Base-by-base conservation (phyloP, 1,140 invertebrate species). In the Hermatobates lingyangjiaoensis region DNA sequence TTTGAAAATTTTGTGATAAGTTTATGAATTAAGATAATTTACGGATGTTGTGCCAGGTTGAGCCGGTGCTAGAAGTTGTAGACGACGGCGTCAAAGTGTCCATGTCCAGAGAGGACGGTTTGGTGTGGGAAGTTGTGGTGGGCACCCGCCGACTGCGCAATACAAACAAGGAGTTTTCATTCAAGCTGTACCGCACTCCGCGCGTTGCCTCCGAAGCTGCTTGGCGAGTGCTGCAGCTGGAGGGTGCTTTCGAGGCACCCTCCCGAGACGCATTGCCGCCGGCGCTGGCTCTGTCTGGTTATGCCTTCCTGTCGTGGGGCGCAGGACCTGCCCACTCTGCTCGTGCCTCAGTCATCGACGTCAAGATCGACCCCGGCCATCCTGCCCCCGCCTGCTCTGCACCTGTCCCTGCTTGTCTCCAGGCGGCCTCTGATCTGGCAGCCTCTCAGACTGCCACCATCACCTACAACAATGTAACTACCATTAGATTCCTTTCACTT, bases 251-350 rank as follows among this genome's bases (percentile, higher is more conserved):
- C 42, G 47, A 58, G 1, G 42, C 60, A 21, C 59, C 61, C 7
- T 60, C 58, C 0, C 52, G 54, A 26, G 58, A 54, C 25, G 57
- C 60, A 14, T 59, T 58, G 0, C 51, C 59, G 12, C 57, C 58
- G 7, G 58, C 61, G 14, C 48, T 56, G 30, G 56, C 61, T 0
- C 21, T 60, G 5, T 53, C 57, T 51, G 59, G 61, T 1, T 59
- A 61, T 27, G 58, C 58, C 10, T 58, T 56, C 24, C 46, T 62
- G 1, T 60, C 59, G 1, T 62, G 61, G 61, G 61, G 61, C 20
- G 57, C 56, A 34, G 50, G 54, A 7, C 45, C 51, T 5, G 50
- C 45, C 7, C 49, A 56, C 34, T 44, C 57, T 24, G 54, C 56
- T 20, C 56, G 55, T 21, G 52, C 53, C 7, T 50, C 61, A n/a